Evolutionary conservation across 2,797 vertebrate genomes (phyloP).

Genomic region (Rhinogobio ventralis): DNA sequence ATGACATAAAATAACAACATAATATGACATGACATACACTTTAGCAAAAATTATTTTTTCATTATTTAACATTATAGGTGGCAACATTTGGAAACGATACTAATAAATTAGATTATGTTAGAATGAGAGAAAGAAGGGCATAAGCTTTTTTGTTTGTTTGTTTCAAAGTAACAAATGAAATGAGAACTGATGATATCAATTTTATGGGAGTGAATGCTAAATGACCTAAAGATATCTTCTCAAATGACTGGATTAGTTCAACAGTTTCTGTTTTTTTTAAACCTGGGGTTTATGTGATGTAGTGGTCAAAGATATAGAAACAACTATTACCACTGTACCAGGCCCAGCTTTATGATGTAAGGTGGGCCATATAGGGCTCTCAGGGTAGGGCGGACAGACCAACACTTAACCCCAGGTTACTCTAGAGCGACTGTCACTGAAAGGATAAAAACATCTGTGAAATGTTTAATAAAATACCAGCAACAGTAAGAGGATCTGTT

Average conservation of each 20-base stretch:
- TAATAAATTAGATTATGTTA: not conserved
- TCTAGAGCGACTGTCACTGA: not conserved
- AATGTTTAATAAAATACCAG: not conserved
- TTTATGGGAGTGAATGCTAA: not conserved
- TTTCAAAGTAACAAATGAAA: slow-evolving; percentile 10
- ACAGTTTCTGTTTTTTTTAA: not conserved
- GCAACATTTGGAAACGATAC: not conserved
- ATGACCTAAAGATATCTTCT: not conserved
- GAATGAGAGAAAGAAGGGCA: not conserved
- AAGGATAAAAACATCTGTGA: not conserved
- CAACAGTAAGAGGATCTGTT: not conserved
- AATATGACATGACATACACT: not conserved
- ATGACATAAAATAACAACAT: not conserved
- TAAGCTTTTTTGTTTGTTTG: not conserved
- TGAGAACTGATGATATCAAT: not conserved
- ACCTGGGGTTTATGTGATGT: not conserved
- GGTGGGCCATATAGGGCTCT: not conserved
- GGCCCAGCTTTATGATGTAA: not conserved
- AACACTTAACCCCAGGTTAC: not conserved
- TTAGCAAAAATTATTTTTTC: not conserved
- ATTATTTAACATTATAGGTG: not conserved
- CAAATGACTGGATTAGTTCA: not conserved
- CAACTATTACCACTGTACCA: not conserved
- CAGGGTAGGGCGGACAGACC: too few relatives aligned
- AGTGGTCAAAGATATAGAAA: not conserved